Conservation (phyloP, 2,113 vertebrate genomes). For the Boulengeromyrus knoepffleri region DNA sequence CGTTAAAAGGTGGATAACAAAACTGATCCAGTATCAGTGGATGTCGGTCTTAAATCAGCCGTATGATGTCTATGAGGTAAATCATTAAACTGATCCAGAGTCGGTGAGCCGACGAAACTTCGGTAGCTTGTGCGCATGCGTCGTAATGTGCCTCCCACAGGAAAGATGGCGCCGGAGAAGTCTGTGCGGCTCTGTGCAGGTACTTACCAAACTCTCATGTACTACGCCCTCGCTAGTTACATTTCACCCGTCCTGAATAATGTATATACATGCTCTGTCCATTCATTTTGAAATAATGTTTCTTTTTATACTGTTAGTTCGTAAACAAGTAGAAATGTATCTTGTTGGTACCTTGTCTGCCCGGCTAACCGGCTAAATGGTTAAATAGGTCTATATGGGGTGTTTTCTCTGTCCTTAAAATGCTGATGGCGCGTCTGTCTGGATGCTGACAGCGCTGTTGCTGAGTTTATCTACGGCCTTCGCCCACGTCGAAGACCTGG, state of each 20-base stretch:
- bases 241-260: neutral
- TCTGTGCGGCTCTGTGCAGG: slow-evolving; percentile 13
- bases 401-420: neutral
- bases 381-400: neutral
- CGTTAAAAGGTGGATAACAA: neutral
- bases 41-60: neutral
- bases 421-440: neutral
- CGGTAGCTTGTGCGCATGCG: slow-evolving; percentile 8
- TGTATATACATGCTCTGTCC: neutral
- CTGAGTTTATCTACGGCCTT: slow-evolving; percentile 39
- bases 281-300: neutral
- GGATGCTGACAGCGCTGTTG: slow-evolving; percentile 49
- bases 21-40: neutral
- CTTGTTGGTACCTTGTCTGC: neutral
- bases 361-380: neutral
- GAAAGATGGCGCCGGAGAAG: slow-evolving; percentile 23
- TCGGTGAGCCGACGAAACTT: neutral
- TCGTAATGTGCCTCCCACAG: neutral
- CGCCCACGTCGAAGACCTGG: slow-evolving; percentile 77
- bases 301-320: neutral
- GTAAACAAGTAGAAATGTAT: neutral
- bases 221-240: neutral
- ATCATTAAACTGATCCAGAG: neutral
- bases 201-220: neutral
- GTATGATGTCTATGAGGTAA: neutral